These are phyloP conservation scores for Drosophila prosaltans DNA, from an alignment of 1,140 invertebrate species.

Conservation along the genomic window DNA sequence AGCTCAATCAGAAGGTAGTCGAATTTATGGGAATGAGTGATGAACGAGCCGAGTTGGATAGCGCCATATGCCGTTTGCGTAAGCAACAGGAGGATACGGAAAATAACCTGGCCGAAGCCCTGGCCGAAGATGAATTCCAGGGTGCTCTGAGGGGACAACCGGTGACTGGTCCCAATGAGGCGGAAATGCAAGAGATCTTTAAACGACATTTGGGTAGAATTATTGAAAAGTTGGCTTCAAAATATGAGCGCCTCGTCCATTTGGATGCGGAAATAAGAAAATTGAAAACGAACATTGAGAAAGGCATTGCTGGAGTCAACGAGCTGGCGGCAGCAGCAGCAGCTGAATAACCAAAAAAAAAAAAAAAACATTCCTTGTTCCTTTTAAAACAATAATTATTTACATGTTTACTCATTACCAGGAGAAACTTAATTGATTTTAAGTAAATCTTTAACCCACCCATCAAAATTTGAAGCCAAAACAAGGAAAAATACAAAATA, in stretches of 20 bases:
- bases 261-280: conserved; percentile 53
- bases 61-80: conserved; percentile 36
- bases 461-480: no score
- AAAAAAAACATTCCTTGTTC: background rate
- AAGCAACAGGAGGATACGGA: conserved; percentile 49
- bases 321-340: conserved; percentile 41
- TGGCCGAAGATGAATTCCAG: conserved; percentile 62
- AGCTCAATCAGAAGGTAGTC: conserved; percentile 50
- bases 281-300: conserved; percentile 50
- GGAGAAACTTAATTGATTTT: background rate
- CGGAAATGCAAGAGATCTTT: conserved; percentile 38
- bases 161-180: conserved; percentile 15
- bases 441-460: no score
- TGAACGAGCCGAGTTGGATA: conserved; percentile 41
- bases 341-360: background rate
- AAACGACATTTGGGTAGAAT: conserved; percentile 30
- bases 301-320: conserved; percentile 46
- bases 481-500: no score
- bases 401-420: background rate
- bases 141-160: conserved; percentile 27
- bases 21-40: conserved; percentile 36
- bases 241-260: conserved; percentile 41
- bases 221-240: conserved; percentile 37
- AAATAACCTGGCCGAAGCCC: conserved; percentile 45
- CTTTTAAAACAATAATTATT: background rate